phyloP scores from a whole-genome alignment of 1,140 invertebrate genomes.

The Trichogramma pretiosum region DNA sequence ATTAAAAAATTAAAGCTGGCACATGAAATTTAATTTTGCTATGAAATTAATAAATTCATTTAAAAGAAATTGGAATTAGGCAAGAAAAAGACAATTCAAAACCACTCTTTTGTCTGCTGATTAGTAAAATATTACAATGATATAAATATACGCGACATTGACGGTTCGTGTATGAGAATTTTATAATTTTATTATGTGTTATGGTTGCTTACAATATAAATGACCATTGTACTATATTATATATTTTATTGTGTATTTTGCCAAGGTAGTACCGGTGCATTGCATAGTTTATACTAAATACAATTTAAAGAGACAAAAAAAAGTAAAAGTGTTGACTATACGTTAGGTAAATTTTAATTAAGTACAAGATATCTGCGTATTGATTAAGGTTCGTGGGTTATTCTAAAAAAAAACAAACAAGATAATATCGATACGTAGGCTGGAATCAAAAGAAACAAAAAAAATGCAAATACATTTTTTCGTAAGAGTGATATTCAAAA shows the following conservation, averaged over 20 bases:
- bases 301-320: too few relatives aligned
- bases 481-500: too few relatives aligned
- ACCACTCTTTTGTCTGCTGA: too few relatives aligned
- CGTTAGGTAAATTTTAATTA: slow-evolving; percentile 17
- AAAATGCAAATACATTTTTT: slow-evolving; percentile 11
- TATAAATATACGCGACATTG: slow-evolving; percentile 17
- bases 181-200: slow-evolving; percentile 42
- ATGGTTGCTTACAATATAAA: slow-evolving; percentile 28
- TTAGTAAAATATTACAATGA: slow-evolving; percentile 9
- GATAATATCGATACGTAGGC: slow-evolving; percentile 10
- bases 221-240: slow-evolving; percentile 26
- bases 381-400: slow-evolving; percentile 2
- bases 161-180: slow-evolving; percentile 23
- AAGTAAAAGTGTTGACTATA: slow-evolving; percentile 15
- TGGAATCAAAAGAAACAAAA: slow-evolving; percentile 13
- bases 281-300: slow-evolving; percentile 24
- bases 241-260: slow-evolving; percentile 41
- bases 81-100: slow-evolving; percentile 11
- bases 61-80: neutral
- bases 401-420: too few relatives aligned
- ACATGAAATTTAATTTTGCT: slow-evolving; percentile 16
- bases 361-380: too few relatives aligned
- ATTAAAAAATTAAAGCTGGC: too few relatives aligned
- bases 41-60: slow-evolving; percentile 10
- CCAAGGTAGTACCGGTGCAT: slow-evolving; percentile 31